phyloP scores from a whole-genome alignment of 2,888 invertebrate species.

The Chaetogeoica ovagalla region DNA sequence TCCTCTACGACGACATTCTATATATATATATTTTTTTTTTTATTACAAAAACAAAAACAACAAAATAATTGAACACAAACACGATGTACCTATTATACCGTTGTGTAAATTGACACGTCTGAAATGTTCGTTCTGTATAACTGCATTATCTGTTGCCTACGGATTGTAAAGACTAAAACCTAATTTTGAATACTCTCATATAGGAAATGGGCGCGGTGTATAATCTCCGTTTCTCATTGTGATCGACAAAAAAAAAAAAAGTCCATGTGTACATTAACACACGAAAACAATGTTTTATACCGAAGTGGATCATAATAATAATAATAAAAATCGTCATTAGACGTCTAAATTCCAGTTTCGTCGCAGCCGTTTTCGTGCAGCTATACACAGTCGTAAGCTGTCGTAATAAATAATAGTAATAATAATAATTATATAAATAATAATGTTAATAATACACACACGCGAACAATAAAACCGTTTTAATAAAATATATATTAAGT shows the following conservation, averaged over 20 bases:
- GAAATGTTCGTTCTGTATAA: too few relatives aligned
- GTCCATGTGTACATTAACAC: slow-evolving; percentile 1
- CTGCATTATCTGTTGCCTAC: too few relatives aligned
- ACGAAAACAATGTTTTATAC: slow-evolving; percentile 14
- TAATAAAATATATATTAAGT: too few relatives aligned
- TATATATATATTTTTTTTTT: too few relatives aligned
- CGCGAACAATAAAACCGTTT: too few relatives aligned
- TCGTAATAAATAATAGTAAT: neutral
- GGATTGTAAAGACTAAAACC: neutral
- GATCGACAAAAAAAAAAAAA: neutral
- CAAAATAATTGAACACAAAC: too few relatives aligned
- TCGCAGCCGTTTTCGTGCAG: neutral
- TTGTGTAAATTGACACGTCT: too few relatives aligned
- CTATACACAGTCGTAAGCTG: neutral
- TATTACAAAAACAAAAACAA: too few relatives aligned
- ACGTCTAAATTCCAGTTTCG: neutral
- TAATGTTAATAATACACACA: too few relatives aligned
- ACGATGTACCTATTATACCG: too few relatives aligned
- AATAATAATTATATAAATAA: too few relatives aligned
- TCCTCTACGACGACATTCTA: too few relatives aligned
- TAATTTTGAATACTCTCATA: neutral
- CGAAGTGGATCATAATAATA: neutral
- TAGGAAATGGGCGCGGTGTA: neutral
- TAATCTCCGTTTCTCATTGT: slow-evolving; percentile 16
- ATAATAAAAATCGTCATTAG: neutral